phyloP scores from a whole-genome alignment of 2,113 vertebrate species.

The Setophaga coronata region DNA sequence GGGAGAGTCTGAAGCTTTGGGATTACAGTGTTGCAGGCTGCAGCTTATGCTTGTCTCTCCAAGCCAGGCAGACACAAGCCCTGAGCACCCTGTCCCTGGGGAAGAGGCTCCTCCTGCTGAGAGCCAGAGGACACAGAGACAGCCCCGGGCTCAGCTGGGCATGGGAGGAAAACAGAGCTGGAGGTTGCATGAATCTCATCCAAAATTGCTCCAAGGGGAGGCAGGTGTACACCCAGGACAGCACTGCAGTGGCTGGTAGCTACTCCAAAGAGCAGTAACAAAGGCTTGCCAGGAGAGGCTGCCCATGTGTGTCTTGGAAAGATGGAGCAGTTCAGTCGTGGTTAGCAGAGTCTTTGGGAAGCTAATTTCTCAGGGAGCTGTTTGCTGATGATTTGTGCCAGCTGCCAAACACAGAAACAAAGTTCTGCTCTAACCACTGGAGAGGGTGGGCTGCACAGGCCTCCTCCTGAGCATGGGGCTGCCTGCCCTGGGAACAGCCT shows the following conservation, averaged over 20 bases:
- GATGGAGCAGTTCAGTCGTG: background rate
- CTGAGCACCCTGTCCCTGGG: background rate
- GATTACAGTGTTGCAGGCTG: slow-evolving; percentile 12
- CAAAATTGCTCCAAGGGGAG: background rate
- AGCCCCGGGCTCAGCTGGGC: rapidly evolving
- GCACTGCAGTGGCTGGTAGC: background rate
- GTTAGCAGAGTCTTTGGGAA: background rate
- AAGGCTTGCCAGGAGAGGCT: background rate
- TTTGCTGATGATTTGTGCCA: background rate
- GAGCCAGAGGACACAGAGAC: background rate
- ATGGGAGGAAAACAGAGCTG: background rate
- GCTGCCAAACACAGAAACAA: background rate
- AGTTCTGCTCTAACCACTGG: background rate
- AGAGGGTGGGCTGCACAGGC: background rate
- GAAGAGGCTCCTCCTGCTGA: background rate
- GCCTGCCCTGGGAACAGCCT: background rate
- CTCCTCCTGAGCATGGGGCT: background rate
- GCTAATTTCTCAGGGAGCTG: background rate
- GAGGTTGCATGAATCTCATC: background rate
- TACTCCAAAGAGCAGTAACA: background rate
- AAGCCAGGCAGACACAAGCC: background rate
- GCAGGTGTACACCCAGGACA: background rate
- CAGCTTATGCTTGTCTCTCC: background rate
- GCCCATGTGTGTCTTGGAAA: background rate
- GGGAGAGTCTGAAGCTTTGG: slow-evolving; percentile 2